These are phyloP conservation scores for Brachionus asplanchnoidis DNA, from an alignment of 1,140 invertebrate genomes.

Conservation along the genomic window DNA sequence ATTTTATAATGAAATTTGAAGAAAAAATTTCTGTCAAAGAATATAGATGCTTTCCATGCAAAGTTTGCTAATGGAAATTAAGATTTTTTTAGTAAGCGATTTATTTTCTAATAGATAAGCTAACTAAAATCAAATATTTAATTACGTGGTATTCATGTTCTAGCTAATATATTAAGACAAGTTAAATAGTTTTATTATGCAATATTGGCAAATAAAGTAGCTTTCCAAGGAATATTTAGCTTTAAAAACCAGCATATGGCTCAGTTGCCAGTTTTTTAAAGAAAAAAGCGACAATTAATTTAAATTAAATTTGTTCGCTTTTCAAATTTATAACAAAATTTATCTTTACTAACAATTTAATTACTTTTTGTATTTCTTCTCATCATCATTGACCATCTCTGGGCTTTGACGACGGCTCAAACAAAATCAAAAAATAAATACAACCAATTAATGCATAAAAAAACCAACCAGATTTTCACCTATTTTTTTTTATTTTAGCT, in stretches of 20 bases:
- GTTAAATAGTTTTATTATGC: not conserved
- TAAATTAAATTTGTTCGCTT: constrained; percentile 7
- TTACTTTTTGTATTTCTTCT: not conserved
- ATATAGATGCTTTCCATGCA: not conserved
- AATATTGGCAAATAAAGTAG: not conserved
- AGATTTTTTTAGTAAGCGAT: not conserved
- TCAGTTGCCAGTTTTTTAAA: not conserved
- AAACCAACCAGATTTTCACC: not conserved
- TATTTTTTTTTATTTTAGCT: not conserved
- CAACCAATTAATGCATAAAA: not conserved
- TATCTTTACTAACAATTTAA: not conserved
- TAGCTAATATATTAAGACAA: not conserved
- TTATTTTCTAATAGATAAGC: not conserved
- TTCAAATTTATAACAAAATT: constrained; percentile 22
- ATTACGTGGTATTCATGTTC: not conserved
- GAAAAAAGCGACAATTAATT: not conserved
- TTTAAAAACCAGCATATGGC: not conserved
- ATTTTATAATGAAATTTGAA: not conserved
- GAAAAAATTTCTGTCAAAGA: not conserved
- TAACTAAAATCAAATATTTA: not conserved
- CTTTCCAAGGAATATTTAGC: not conserved
- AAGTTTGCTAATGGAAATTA: not conserved
- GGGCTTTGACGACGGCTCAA: not conserved
- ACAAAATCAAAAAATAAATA: not conserved
- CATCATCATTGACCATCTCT: not conserved